These are phyloP conservation scores for Mycalesis mineus DNA, from an alignment of 2,888 invertebrate genomes.

Conservation along the genomic window DNA sequence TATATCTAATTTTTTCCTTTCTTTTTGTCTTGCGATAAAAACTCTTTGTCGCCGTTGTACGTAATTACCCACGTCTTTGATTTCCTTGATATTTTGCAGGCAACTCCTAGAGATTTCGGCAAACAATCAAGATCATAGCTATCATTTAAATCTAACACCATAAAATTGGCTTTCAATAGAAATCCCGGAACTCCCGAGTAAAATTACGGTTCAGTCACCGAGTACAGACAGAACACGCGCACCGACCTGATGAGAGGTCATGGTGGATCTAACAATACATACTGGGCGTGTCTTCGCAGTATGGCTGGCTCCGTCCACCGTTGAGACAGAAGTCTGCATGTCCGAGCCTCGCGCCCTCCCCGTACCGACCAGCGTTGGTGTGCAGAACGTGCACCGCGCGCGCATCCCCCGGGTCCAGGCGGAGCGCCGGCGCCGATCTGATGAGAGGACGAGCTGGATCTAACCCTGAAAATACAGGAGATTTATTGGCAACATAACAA, in stretches of 20 bases:
- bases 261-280: constrained; percentile 81
- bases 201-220: constrained; percentile 65
- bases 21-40: too few relatives aligned
- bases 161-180: too few relatives aligned
- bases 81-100: too few relatives aligned
- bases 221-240: constrained; percentile 80
- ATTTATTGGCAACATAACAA: too few relatives aligned
- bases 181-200: too few relatives aligned
- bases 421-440: constrained; percentile 79
- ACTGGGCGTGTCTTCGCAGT: constrained; percentile 84
- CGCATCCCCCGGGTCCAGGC: constrained; percentile 85
- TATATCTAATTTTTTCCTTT: too few relatives aligned
- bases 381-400: constrained; percentile 87
- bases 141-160: too few relatives aligned
- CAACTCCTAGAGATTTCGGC: too few relatives aligned
- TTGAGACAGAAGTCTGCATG: constrained; percentile 90
- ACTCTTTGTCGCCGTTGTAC: too few relatives aligned
- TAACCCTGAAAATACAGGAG: constrained; percentile 61
- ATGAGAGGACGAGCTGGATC: constrained; percentile 87
- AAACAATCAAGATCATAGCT: too few relatives aligned
- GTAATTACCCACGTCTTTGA: too few relatives aligned
- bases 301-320: constrained; percentile 86
- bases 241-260: constrained; percentile 83
- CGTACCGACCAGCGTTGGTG: constrained; percentile 88
- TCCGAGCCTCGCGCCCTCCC: constrained; percentile 84